Conservation (phyloP, 2,888 invertebrate species). For the Stenchaetothrips biformis region DNA sequence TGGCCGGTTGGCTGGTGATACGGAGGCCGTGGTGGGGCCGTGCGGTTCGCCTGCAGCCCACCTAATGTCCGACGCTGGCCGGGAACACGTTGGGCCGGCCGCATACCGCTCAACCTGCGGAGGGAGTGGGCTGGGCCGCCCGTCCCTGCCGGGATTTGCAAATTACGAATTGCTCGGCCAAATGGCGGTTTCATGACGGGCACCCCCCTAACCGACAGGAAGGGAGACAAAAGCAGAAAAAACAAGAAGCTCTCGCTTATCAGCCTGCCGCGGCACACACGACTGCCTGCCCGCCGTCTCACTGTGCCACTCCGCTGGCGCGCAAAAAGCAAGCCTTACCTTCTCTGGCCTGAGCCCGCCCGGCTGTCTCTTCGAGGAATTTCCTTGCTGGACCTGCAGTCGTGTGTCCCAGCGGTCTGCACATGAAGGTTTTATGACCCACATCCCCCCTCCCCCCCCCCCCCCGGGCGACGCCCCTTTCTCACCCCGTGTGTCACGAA, state of each 20-base stretch:
- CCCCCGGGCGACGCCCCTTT: background rate
- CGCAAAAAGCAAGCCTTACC: no score
- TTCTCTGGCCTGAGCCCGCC: background rate
- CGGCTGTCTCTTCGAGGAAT: background rate
- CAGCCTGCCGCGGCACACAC: background rate
- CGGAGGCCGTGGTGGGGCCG: background rate
- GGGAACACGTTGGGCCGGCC: background rate
- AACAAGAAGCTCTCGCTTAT: background rate
- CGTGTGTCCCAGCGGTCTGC: background rate
- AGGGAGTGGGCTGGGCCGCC: background rate
- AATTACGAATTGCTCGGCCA: no score
- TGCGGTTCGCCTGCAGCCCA: background rate
- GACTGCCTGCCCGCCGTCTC: background rate
- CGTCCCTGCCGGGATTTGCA: no score
- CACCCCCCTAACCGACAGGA: background rate
- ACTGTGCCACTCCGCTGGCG: background rate
- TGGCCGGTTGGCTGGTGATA: background rate
- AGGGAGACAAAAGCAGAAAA: background rate
- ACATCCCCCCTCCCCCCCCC: background rate
- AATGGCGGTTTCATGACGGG: no score
- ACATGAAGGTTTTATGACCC: constrained; percentile 16
- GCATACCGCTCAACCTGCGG: background rate
- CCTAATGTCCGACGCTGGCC: background rate
- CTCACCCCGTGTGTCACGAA: background rate
- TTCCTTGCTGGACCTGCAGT: background rate